phyloP scores from a whole-genome alignment of 2,888 invertebrate genomes.

The Dynastes tityus region DNA sequence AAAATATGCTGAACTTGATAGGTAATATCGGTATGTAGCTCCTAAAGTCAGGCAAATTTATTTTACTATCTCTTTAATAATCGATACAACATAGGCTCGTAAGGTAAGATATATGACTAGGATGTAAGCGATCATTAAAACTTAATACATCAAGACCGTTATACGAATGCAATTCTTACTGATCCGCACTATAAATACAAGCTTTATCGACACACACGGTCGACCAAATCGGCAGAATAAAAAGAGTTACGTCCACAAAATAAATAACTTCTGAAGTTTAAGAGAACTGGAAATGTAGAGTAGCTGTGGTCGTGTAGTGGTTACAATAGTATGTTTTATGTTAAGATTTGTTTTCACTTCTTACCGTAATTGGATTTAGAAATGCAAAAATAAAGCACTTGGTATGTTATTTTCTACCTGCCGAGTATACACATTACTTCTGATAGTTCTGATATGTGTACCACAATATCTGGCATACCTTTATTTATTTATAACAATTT shows the following conservation, averaged over 20 bases:
- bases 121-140: conserved; percentile 17
- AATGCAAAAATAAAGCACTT: neutral
- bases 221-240: neutral
- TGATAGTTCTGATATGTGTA: too few relatives aligned
- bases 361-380: neutral
- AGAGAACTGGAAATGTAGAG: neutral
- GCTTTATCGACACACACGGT: conserved; percentile 16
- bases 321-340: conserved; percentile 2
- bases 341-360: conserved; percentile 16
- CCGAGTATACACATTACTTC: too few relatives aligned
- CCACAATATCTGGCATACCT: too few relatives aligned
- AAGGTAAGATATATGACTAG: neutral
- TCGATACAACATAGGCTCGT: conserved; percentile 3
- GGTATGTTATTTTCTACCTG: neutral
- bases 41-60: conserved; percentile 13
- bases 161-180: conserved; percentile 14
- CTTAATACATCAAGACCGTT: conserved; percentile 5
- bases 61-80: conserved; percentile 17
- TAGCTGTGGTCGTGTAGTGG: conserved; percentile 22
- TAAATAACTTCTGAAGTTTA: conserved; percentile 5
- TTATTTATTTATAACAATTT: too few relatives aligned
- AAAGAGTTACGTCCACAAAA: conserved; percentile 20
- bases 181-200: conserved; percentile 12
- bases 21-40: too few relatives aligned
- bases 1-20: too few relatives aligned